Conservation (phyloP, 2,797 vertebrate genomes). For the Varecia variegata region DNA sequence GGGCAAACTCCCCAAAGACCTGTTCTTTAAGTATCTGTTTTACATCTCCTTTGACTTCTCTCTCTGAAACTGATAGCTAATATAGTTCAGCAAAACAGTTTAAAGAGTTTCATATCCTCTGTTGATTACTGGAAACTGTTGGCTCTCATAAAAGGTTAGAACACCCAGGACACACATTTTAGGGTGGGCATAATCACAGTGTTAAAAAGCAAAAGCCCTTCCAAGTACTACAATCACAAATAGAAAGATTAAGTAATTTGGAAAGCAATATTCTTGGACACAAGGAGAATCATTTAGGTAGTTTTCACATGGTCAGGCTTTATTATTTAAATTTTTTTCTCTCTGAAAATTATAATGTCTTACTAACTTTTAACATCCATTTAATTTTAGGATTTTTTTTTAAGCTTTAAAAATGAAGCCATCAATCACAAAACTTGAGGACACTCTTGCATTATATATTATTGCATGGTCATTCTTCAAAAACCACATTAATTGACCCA, state of each 20-base stretch:
- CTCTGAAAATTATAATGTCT: background rate
- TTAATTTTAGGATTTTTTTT: background rate
- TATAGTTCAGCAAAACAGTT: background rate
- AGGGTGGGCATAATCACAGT: background rate
- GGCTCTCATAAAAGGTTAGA: background rate
- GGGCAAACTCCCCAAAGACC: background rate
- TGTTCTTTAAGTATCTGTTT: background rate
- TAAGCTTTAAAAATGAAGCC: slow-evolving; percentile 3
- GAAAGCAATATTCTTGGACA: background rate
- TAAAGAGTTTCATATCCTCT: slow-evolving; percentile 18
- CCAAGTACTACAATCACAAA: background rate
- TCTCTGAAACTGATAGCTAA: slow-evolving; percentile 29
- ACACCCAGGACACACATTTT: no score
- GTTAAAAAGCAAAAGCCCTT: background rate
- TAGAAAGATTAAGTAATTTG: background rate
- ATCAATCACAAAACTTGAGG: background rate
- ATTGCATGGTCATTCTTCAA: background rate
- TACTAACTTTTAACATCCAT: slow-evolving; percentile 39
- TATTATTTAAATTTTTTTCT: background rate
- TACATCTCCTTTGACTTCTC: background rate
- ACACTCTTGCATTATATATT: background rate
- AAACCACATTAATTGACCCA: background rate
- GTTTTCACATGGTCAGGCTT: background rate
- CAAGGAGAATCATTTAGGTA: background rate
- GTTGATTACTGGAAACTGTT: background rate